These are phyloP conservation scores for Acrocephalus scirpaceus DNA, from an alignment of 2,797 vertebrate species.

Conservation along the genomic window DNA sequence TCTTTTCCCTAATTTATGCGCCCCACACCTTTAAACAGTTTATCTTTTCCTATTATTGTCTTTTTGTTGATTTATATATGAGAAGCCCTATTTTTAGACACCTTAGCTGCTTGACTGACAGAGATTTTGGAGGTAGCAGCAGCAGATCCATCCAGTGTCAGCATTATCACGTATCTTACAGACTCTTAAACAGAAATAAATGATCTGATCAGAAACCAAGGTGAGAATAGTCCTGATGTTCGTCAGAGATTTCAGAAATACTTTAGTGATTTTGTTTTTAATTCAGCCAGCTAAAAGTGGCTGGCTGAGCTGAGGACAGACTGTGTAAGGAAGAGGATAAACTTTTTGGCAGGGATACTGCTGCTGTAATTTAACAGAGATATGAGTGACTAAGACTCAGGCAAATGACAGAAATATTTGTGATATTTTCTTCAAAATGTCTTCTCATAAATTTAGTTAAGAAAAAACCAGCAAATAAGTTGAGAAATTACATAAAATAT, in stretches of 20 bases:
- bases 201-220: background rate
- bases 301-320: background rate
- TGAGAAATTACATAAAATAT: background rate
- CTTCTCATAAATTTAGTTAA: background rate
- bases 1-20: background rate
- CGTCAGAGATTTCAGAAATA: background rate
- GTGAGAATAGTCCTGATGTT: background rate
- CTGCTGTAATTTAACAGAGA: background rate
- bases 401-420: background rate
- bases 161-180: background rate
- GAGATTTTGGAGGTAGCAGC: background rate
- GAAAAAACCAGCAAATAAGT: background rate
- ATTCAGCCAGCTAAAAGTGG: background rate
- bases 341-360: background rate
- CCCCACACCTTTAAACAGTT: background rate
- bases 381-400: background rate
- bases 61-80: background rate
- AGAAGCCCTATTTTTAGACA: background rate
- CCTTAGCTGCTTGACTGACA: background rate
- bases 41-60: background rate
- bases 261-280: background rate
- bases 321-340: background rate
- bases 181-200: background rate
- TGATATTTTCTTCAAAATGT: background rate
- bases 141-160: background rate